Evolutionary conservation across 2,888 invertebrate species (phyloP).

Genomic region (Julus scanicus): DNA sequence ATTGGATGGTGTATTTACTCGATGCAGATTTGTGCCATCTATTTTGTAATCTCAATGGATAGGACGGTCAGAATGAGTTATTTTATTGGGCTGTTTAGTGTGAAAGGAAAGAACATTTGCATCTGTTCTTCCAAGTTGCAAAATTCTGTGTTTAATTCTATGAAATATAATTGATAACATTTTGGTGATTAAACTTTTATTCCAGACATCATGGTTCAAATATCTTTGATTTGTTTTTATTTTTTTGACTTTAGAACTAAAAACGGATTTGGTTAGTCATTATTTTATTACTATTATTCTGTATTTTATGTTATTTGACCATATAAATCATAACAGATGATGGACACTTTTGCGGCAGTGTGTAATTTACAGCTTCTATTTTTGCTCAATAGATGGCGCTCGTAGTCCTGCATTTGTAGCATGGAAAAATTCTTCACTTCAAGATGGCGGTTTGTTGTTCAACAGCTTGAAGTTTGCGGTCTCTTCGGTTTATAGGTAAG

Average conservation of each 20-base stretch:
- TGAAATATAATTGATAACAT: background rate
- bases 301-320: background rate
- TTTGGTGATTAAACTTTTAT: background rate
- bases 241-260: background rate
- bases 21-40: background rate
- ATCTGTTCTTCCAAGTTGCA: background rate
- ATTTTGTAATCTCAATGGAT: background rate
- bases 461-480: background rate
- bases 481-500: background rate
- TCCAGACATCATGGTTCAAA: background rate
- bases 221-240: background rate
- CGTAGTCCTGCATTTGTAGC: background rate
- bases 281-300: background rate
- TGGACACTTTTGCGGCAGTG: background rate
- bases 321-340: background rate
- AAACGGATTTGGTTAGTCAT: background rate
- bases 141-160: background rate
- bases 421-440: background rate
- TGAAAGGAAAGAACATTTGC: background rate
- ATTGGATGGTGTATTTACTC: background rate
- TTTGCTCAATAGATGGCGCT: background rate
- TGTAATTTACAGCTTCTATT: background rate
- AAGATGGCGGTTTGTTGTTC: background rate
- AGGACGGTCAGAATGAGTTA: background rate
- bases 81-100: background rate